Conservation (phyloP, 2,797 vertebrate genomes). For the Pangasius djambal region DNA sequence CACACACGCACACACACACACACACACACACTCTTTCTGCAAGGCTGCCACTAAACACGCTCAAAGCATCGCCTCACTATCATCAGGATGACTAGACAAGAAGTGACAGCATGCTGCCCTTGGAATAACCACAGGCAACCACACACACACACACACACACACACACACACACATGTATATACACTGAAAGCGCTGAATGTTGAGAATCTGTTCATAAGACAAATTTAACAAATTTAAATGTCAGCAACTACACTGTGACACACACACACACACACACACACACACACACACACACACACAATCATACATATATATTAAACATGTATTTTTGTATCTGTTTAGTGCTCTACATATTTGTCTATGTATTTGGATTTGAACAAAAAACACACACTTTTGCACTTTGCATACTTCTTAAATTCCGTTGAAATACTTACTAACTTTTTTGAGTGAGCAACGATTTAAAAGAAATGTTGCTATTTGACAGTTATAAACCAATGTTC, state of each 20-base stretch:
- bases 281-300: not conserved
- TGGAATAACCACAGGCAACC: slow-evolving; percentile 69
- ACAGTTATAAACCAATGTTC: not conserved
- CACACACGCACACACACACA: slow-evolving; percentile 56
- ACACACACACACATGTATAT: slow-evolving; percentile 54
- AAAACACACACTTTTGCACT: no score
- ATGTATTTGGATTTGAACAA: not conserved
- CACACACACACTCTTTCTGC: slow-evolving; percentile 50
- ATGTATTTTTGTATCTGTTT: not conserved
- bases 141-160: slow-evolving; percentile 40
- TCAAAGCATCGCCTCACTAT: slow-evolving; percentile 71
- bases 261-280: slow-evolving; percentile 19
- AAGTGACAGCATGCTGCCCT: slow-evolving; percentile 70
- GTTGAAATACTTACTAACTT: not conserved
- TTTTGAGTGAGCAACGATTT: not conserved
- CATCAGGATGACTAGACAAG: slow-evolving; percentile 75
- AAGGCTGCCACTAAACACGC: slow-evolving; percentile 62
- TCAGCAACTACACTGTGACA: slow-evolving; percentile 39
- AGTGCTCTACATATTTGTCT: not conserved
- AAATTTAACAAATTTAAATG: slow-evolving; percentile 50
- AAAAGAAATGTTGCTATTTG: not conserved
- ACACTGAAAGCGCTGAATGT: not conserved
- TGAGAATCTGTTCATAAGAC: slow-evolving; percentile 28
- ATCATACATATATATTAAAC: not conserved
- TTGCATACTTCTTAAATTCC: not conserved